These are phyloP conservation scores for Epinephelus malabaricus DNA, from an alignment of 2,797 vertebrate genomes.

Conservation along the genomic window DNA sequence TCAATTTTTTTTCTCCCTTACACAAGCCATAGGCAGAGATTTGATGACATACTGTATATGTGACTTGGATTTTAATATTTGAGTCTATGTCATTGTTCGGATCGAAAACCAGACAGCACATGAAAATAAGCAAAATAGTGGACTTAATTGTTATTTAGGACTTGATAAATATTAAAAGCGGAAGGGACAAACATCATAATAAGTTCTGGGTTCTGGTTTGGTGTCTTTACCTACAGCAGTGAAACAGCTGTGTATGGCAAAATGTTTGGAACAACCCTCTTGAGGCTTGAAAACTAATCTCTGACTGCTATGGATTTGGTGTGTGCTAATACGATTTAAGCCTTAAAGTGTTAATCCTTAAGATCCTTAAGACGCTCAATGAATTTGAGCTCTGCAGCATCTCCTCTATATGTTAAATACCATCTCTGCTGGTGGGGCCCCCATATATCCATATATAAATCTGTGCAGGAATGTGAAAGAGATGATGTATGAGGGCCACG, in stretches of 20 bases:
- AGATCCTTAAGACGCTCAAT: conserved; percentile 71
- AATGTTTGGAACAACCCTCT: conserved; percentile 57
- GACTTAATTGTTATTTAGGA: background rate
- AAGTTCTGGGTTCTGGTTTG: conserved; percentile 20
- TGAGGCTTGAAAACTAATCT: conserved; percentile 69
- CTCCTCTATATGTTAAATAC: conserved; percentile 62
- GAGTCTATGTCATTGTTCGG: background rate
- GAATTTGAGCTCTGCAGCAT: conserved; percentile 59
- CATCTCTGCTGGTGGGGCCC: conserved; percentile 30
- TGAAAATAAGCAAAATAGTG: background rate
- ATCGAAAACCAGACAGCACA: background rate
- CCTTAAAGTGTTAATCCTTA: conserved; percentile 73
- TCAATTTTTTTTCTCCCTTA: background rate
- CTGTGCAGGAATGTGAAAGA: background rate
- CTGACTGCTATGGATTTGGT: conserved; percentile 71
- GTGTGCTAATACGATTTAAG: conserved; percentile 73
- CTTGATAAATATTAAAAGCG: conserved; percentile 2
- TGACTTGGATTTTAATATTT: background rate
- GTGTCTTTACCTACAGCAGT: conserved; percentile 4
- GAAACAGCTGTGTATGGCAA: conserved; percentile 50
- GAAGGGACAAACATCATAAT: background rate
- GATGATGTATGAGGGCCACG: conserved; percentile 16
- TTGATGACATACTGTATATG: background rate
- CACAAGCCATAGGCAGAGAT: background rate
- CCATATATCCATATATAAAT: conserved; percentile 6